Conservation (phyloP, 2,113 vertebrate species). For the Sialia sialis region DNA sequence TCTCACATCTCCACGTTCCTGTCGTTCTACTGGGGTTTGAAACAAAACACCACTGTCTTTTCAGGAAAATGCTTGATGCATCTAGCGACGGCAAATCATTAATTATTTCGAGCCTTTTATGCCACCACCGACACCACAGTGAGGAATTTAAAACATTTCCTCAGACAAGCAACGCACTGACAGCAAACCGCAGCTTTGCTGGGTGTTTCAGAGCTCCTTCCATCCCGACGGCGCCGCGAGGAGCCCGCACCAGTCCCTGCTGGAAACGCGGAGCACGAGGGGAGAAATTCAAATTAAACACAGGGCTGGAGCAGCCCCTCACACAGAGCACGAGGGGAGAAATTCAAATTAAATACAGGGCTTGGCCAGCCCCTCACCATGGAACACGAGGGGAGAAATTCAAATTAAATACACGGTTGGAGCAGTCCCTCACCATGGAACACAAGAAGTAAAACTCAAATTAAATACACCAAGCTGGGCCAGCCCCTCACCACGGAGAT, state of each 20-base stretch:
- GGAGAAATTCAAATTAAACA: accelerated
- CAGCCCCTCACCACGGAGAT: neutral
- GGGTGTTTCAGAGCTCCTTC: neutral
- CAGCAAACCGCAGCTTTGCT: neutral
- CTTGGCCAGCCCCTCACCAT: neutral
- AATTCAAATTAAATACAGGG: no score
- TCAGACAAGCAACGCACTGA: conserved; percentile 8
- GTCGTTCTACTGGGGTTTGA: neutral
- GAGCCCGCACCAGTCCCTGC: accelerated
- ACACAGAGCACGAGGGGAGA: no score
- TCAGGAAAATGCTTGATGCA: neutral
- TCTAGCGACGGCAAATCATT: neutral
- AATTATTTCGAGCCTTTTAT: conserved; percentile 12
- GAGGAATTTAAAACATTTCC: conserved; percentile 27
- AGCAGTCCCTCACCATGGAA: neutral
- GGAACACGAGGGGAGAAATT: no score
- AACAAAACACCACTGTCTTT: neutral
- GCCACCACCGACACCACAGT: neutral
- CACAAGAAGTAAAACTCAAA: accelerated
- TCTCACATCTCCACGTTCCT: neutral
- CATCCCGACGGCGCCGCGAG: accelerated
- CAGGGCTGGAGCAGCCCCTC: neutral
- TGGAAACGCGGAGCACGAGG: neutral
- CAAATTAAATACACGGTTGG: accelerated
- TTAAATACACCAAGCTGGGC: accelerated